Evolutionary conservation across 1,140 invertebrate species (phyloP), one percentile per base, ranked within the genome.

Genomic region (Drosophila orosa): DNA sequence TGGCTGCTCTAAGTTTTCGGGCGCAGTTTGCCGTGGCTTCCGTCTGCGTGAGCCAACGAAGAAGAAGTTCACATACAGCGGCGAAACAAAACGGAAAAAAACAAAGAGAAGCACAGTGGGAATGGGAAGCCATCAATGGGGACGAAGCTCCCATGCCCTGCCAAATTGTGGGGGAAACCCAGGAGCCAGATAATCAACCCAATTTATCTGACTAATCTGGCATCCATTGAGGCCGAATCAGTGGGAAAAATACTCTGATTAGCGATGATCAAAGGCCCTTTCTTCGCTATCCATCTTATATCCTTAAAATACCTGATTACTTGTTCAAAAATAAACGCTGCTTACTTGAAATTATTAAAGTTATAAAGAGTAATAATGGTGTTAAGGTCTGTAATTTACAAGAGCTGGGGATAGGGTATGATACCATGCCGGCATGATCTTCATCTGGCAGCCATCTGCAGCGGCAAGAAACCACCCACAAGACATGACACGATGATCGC

Each of bases 1-100:
- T n/a, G n/a, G 44, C 50, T 35, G 50, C 50, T 54, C 50, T 60
- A 50, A 59, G 52, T 61, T 71, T 54, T 79, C 48, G 71, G 35
- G 35, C 57, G 63, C 59, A 63, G 44, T 45, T 55, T 56, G 65
- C 62, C 54, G 44, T 71, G 76, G 67, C 84, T 87, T 87, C 84
- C 85, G 84, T 89, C 80, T 90, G 50, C 68, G 59, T 73, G 73
- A 67, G 73, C 47, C n/a, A 42, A 39, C 39, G 35, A 71, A 76
- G 54, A 72, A 84, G 78, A 84, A 84, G 78, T 81, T 85, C 78
- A 73, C 72, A 60, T 44, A 75, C 60, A 61, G 60, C 50, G n/a
- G n/a, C 42, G 47, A 76, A 62, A 86, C 68, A 86, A 72, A 75
- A 60, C 47, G 56, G 29, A 39, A 60, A 57, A 54, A 60, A 25